Evolutionary conservation across 2,113 vertebrate genomes (phyloP).

Genomic region (Rhinogobius similis): DNA sequence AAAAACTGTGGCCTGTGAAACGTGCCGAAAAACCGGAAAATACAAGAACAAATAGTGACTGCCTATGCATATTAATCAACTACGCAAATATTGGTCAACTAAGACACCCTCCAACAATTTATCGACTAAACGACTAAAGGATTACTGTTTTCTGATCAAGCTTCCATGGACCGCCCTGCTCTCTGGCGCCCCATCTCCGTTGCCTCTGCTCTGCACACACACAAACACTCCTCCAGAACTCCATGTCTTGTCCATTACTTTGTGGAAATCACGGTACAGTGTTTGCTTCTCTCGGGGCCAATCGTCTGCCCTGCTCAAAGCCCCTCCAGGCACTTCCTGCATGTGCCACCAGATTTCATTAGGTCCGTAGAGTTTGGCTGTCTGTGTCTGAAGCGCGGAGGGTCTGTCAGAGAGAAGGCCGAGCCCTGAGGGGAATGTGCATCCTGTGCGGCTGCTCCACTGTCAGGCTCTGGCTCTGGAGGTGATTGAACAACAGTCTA

Average conservation of each 20-base stretch:
- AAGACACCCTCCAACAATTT: no score
- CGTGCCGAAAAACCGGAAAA: no score
- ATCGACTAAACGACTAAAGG: no score
- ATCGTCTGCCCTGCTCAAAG: slow-evolving; percentile 54
- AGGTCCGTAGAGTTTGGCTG: slow-evolving; percentile 40
- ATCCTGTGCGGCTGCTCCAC: slow-evolving; percentile 33
- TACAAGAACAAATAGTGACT: no score
- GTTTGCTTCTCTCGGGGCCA: slow-evolving; percentile 39
- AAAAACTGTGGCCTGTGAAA: no score
- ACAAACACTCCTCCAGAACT: slow-evolving; percentile 37
- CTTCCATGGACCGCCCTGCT: slow-evolving; percentile 27
- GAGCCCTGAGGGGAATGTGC: slow-evolving; percentile 37
- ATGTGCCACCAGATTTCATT: slow-evolving; percentile 60
- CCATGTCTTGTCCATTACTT: slow-evolving; percentile 6
- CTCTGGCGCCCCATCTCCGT: slow-evolving; percentile 40
- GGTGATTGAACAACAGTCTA: slow-evolving; percentile 1
- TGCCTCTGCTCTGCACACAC: slow-evolving; percentile 37
- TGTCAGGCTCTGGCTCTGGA: slow-evolving; percentile 4
- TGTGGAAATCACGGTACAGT: background rate
- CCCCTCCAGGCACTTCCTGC: slow-evolving; percentile 49
- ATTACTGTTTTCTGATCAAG: slow-evolving; percentile 31
- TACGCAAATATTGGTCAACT: no score
- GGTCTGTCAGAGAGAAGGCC: slow-evolving; percentile 37
- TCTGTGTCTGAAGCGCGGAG: slow-evolving; percentile 37
- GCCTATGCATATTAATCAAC: no score